These are phyloP conservation scores for Melolontha melolontha DNA, from an alignment of 2,888 invertebrate species.

Conservation along the genomic window DNA sequence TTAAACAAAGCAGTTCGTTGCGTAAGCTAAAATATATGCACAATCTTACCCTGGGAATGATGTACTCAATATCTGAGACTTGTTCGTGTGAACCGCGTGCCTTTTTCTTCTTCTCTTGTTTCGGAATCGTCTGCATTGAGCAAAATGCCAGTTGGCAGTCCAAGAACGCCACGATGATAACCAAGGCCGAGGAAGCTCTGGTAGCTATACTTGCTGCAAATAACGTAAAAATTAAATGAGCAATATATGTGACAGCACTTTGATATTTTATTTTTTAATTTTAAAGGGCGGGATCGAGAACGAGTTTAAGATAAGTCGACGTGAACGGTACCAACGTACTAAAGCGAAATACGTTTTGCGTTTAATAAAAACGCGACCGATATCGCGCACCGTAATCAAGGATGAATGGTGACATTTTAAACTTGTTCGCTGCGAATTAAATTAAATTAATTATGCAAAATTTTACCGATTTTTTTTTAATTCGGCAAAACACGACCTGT, in stretches of 20 bases:
- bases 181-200: slow-evolving; percentile 64
- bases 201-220: slow-evolving; percentile 66
- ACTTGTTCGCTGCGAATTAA: too few species aligned
- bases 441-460: too few species aligned
- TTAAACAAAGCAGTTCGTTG: slow-evolving; percentile 36
- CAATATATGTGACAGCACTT: not conserved
- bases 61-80: slow-evolving; percentile 68
- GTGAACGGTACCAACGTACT: too few species aligned
- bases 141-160: slow-evolving; percentile 68
- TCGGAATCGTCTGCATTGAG: slow-evolving; percentile 63
- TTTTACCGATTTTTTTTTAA: too few species aligned
- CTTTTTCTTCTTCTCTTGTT: slow-evolving; percentile 53
- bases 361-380: too few species aligned
- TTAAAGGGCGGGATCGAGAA: slow-evolving; percentile 6
- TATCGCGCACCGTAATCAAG: too few species aligned
- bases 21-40: slow-evolving; percentile 28
- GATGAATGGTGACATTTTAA: too few species aligned
- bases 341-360: too few species aligned
- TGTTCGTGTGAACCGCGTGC: slow-evolving; percentile 64
- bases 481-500: too few species aligned
- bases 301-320: not conserved
- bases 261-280: not conserved
- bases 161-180: slow-evolving; percentile 65
- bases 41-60: slow-evolving; percentile 67
- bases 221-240: slow-evolving; percentile 42